Evolutionary conservation across 2,113 vertebrate genomes (phyloP).

Genomic region (Bungarus multicinctus): DNA sequence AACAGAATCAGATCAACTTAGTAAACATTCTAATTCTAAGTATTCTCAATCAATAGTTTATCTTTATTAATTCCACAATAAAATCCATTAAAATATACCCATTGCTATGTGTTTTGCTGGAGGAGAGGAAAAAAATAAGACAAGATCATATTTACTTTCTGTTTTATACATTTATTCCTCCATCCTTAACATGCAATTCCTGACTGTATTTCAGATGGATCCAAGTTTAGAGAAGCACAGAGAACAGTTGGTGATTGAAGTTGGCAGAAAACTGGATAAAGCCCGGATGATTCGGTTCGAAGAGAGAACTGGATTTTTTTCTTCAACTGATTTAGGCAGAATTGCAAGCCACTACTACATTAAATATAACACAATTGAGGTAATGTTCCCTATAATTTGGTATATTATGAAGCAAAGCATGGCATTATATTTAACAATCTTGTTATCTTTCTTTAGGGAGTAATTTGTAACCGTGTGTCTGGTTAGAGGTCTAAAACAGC

Average conservation of each 20-base stretch:
- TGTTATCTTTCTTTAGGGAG: not conserved
- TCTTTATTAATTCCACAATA: not conserved
- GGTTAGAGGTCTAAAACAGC: not conserved
- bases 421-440: not conserved
- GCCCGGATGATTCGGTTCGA: constrained; percentile 97
- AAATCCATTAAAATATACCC: not conserved
- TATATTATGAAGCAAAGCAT: constrained; percentile 12
- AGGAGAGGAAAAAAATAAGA: not conserved
- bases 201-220: constrained; percentile 80
- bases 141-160: not conserved
- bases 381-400: constrained; percentile 56
- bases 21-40: not conserved
- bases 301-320: constrained; percentile 94
- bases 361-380: constrained; percentile 97
- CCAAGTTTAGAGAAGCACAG: constrained; percentile 87
- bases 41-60: not conserved
- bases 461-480: not conserved
- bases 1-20: not conserved
- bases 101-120: not conserved
- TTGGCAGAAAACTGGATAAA: constrained; percentile 92
- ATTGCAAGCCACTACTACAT: constrained; percentile 98
- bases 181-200: constrained; percentile 12
- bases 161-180: not conserved
- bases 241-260: constrained; percentile 86
- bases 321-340: constrained; percentile 93